These are phyloP conservation scores for Scomber colias DNA, from an alignment of 2,113 vertebrate genomes.

Conservation along the genomic window DNA sequence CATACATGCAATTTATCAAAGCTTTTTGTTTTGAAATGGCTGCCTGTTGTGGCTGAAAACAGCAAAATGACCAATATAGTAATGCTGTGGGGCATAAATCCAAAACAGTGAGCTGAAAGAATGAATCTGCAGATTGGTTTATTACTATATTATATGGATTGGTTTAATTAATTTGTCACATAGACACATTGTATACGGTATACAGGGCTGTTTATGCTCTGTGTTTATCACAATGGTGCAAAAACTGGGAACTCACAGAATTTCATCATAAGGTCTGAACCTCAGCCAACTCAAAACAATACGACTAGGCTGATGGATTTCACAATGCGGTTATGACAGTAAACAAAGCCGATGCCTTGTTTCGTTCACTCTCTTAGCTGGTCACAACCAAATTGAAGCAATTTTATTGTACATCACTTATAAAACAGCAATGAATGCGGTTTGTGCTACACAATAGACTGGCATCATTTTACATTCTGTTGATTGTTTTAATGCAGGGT, in stretches of 20 bases:
- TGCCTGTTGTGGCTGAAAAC: background rate
- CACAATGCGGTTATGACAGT: constrained; percentile 30
- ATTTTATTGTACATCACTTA: constrained; percentile 53
- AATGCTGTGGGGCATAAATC: background rate
- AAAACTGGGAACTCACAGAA: constrained; percentile 15
- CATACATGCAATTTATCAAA: background rate
- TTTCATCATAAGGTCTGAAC: constrained; percentile 22
- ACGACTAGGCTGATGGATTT: constrained; percentile 42
- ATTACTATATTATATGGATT: background rate
- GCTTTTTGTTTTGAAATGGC: background rate
- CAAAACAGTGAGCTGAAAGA: too few species aligned
- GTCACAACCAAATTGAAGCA: constrained; percentile 57
- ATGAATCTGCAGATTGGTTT: background rate
- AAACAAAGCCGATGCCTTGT: constrained; percentile 42
- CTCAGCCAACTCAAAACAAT: constrained; percentile 24
- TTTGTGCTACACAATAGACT: constrained; percentile 46
- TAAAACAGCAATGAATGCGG: constrained; percentile 36
- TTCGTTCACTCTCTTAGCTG: constrained; percentile 7
- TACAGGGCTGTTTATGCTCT: background rate
- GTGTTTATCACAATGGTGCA: constrained; percentile 33
- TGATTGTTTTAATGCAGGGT: constrained; percentile 43
- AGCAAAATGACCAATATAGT: too few species aligned
- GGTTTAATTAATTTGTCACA: background rate
- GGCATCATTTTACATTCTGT: constrained; percentile 26
- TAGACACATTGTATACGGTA: background rate